Percentiles rank a stretch among this genome's conserved stretches.
Evolutionary conservation across 2,797 vertebrate genomes (phyloP).

Genomic region (Ctenopoma kingsleyae): DNA sequence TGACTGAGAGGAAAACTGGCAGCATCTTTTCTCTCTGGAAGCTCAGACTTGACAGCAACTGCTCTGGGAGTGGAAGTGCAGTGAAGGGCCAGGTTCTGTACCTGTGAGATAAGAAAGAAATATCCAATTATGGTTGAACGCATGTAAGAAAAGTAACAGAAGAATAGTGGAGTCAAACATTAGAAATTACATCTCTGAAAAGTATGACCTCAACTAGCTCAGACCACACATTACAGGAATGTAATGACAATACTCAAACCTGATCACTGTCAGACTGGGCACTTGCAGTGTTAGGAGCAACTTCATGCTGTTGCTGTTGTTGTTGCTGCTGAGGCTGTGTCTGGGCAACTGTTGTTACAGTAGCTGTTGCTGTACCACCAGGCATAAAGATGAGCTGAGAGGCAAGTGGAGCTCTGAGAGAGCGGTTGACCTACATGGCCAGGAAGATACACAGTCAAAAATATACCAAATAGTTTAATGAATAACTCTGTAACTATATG

Average conservation of each 20-base stretch:
- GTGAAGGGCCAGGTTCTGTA: constrained; percentile 96
- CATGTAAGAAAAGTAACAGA: neutral
- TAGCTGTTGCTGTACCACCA: constrained; percentile 93
- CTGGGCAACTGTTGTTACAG: constrained; percentile 86
- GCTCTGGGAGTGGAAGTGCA: constrained; percentile 86
- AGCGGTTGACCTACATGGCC: constrained; percentile 83
- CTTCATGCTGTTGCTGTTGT: constrained; percentile 83
- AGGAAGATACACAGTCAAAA: constrained; percentile 17
- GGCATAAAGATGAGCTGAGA: constrained; percentile 99
- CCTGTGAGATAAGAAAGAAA: constrained; percentile 74
- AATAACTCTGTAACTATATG: neutral
- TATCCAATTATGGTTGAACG: neutral
- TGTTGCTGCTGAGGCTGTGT: constrained; percentile 85
- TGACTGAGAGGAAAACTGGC: constrained; percentile 89
- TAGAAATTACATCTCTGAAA: neutral
- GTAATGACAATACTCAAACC: constrained; percentile 78
- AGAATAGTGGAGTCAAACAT: neutral
- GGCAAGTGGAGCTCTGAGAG: constrained; percentile 90
- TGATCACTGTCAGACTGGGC: constrained; percentile 93
- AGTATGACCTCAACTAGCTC: neutral
- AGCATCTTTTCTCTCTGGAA: constrained; percentile 84
- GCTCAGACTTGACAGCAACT: constrained; percentile 82
- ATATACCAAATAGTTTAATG: neutral
- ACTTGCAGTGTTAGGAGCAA: constrained; percentile 81
- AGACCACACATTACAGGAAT: constrained; percentile 2